phyloP scores from a whole-genome alignment of 2,797 vertebrate genomes.

The Scyliorhinus canicula region DNA sequence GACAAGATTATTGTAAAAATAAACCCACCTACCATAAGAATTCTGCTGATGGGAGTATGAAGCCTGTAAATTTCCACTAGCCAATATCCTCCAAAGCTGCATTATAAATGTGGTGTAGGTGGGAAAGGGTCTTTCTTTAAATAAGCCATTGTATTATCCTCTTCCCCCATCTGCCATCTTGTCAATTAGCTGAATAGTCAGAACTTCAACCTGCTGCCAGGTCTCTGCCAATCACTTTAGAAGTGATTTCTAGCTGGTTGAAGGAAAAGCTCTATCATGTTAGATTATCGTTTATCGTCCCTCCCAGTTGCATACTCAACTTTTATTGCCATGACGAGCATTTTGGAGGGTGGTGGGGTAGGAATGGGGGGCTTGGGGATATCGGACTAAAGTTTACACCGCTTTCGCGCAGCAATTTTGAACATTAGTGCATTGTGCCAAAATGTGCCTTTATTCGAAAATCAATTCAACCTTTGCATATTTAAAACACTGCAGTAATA shows the following conservation, averaged over 20 bases:
- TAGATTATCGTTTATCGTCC: not conserved
- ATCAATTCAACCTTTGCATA: not conserved
- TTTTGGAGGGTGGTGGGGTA: not conserved
- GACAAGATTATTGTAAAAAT: not conserved
- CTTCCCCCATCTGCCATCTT: not conserved
- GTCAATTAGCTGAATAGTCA: not conserved
- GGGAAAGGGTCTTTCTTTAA: not conserved
- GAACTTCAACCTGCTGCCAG: not conserved
- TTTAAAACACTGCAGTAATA: conserved; percentile 14
- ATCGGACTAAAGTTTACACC: not conserved
- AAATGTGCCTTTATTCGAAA: not conserved
- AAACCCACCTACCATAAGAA: not conserved
- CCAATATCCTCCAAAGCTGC: conserved; percentile 42
- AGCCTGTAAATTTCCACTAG: conserved; percentile 41
- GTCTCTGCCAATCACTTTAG: not conserved
- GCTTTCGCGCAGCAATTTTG: not conserved
- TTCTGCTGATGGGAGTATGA: not conserved
- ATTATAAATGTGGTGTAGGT: conserved; percentile 38
- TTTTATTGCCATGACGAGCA: not conserved
- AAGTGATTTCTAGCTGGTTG: not conserved
- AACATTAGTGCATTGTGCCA: not conserved
- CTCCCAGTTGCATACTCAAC: not conserved
- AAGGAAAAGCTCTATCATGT: not conserved
- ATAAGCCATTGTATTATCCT: no score
- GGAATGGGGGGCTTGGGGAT: no score